These are phyloP conservation scores for Eonycteris spelaea DNA, from an alignment of 2,113 vertebrate species.

Conservation along the genomic window DNA sequence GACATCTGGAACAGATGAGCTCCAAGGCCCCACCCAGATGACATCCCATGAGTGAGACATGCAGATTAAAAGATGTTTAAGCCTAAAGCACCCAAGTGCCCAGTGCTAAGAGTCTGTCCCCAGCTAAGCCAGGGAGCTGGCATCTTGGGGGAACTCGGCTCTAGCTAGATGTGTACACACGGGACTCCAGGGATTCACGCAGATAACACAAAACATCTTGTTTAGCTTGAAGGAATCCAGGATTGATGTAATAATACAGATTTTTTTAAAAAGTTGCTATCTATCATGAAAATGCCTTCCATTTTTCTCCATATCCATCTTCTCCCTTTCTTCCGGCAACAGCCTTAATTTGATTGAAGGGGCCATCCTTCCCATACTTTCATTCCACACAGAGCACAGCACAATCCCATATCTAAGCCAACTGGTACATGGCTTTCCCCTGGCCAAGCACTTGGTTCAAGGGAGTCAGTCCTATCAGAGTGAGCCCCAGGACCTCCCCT, in stretches of 20 bases:
- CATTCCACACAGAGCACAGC: neutral
- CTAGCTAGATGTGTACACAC: too few species aligned
- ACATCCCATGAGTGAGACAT: neutral
- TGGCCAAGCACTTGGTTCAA: neutral
- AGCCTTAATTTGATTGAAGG: neutral
- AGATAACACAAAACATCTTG: neutral
- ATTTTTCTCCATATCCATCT: neutral
- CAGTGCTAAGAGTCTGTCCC: neutral
- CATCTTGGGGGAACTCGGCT: neutral
- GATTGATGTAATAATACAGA: neutral
- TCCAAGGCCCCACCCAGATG: neutral
- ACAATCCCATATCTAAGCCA: neutral
- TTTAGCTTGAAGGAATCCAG: neutral
- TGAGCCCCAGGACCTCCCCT: neutral
- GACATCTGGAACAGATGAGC: neutral
- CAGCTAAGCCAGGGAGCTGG: neutral
- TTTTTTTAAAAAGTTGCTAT: neutral
- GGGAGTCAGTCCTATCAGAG: too few species aligned
- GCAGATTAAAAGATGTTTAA: neutral
- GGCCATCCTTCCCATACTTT: neutral
- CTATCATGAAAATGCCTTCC: neutral
- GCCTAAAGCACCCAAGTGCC: neutral
- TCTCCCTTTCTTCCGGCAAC: neutral
- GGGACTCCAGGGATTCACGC: neutral
- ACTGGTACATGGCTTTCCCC: neutral